Evolutionary conservation across 1,140 invertebrate genomes (phyloP).

Genomic region (Drosophila biarmipes): DNA sequence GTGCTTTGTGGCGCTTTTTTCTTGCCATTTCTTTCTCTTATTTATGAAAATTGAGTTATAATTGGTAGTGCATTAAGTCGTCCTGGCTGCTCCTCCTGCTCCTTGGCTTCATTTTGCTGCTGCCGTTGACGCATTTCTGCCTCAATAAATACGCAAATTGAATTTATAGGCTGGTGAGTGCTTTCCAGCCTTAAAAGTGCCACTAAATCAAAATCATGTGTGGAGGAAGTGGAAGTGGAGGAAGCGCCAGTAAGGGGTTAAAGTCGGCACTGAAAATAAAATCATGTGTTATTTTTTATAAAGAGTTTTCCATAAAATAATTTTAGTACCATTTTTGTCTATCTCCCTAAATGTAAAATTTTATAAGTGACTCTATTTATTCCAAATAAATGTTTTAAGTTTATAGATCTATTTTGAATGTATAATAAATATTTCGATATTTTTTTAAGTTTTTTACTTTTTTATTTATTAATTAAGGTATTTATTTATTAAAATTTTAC

Average conservation of each 20-base stretch:
- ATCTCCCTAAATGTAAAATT: too few species aligned
- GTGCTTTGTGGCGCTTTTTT: conserved; percentile 55
- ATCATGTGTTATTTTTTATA: rapidly evolving
- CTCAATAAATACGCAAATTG: conserved; percentile 82
- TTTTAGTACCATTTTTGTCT: too few species aligned
- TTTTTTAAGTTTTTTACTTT: too few species aligned
- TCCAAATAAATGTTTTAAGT: too few species aligned
- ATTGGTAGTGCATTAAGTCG: conserved; percentile 82
- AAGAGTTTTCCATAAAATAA: neutral
- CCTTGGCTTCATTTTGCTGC: conserved; percentile 2
- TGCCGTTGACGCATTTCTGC: conserved; percentile 79
- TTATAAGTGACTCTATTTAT: too few species aligned
- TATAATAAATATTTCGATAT: too few species aligned
- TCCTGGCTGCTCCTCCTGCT: conserved; percentile 29
- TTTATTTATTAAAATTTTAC: too few species aligned
- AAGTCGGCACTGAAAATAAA: conserved; percentile 19
- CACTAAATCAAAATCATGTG: conserved; percentile 83
- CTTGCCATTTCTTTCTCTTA: conserved; percentile 50
- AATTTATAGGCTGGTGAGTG: conserved; percentile 78
- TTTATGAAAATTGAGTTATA: conserved; percentile 83
- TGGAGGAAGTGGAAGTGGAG: conserved; percentile 55
- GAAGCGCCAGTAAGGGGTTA: conserved; percentile 67
- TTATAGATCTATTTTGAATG: too few species aligned
- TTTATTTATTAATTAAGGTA: too few species aligned
- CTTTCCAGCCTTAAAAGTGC: conserved; percentile 76